Percentiles rank a stretch among this genome's conserved stretches.
These are phyloP conservation scores for Lethenteron camtschaticum DNA, from an alignment of 2,113 vertebrate species.

Conservation along the genomic window DNA sequence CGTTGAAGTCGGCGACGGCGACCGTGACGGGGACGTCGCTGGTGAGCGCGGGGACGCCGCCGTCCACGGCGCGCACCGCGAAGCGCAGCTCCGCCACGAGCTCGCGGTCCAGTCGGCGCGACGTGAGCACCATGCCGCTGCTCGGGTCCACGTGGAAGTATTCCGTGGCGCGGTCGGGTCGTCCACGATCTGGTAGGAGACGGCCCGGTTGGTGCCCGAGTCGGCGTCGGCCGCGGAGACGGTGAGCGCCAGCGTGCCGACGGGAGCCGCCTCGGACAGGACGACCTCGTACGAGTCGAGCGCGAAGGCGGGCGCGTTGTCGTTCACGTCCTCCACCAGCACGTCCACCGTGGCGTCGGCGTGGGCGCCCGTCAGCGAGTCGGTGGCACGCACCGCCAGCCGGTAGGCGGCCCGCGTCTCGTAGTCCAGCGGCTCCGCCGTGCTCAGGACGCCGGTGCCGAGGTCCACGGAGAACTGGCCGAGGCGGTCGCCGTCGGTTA, in stretches of 20 bases:
- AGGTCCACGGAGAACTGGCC: conserved; percentile 82
- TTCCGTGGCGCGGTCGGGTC: conserved; percentile 63
- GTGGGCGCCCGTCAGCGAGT: conserved; percentile 61
- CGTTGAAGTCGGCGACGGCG: conserved; percentile 61
- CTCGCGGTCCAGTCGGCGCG: conserved; percentile 71
- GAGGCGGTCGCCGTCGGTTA: conserved; percentile 58
- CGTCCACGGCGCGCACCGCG: conserved; percentile 60
- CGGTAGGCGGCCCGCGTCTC: conserved; percentile 46
- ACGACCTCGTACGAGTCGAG: conserved; percentile 44
- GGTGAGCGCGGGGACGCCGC: conserved; percentile 62
- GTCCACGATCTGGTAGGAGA: conserved; percentile 76
- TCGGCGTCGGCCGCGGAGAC: conserved; percentile 60
- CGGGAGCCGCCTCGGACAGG: conserved; percentile 67
- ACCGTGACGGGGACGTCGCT: conserved; percentile 57
- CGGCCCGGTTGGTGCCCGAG: conserved; percentile 52
- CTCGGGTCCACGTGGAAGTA: conserved; percentile 87
- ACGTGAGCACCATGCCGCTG: conserved; percentile 77
- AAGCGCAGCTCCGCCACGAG: conserved; percentile 45
- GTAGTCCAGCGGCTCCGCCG: conserved; percentile 57
- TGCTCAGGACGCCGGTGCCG: conserved; percentile 73
- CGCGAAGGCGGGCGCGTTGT: conserved; percentile 64
- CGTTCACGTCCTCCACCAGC: conserved; percentile 58
- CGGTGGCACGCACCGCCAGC: conserved; percentile 61
- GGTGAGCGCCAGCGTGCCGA: conserved; percentile 75
- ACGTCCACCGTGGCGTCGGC: conserved; percentile 76